phyloP scores from a whole-genome alignment of 2,888 invertebrate genomes.

The Drosophila macrothrix region DNA sequence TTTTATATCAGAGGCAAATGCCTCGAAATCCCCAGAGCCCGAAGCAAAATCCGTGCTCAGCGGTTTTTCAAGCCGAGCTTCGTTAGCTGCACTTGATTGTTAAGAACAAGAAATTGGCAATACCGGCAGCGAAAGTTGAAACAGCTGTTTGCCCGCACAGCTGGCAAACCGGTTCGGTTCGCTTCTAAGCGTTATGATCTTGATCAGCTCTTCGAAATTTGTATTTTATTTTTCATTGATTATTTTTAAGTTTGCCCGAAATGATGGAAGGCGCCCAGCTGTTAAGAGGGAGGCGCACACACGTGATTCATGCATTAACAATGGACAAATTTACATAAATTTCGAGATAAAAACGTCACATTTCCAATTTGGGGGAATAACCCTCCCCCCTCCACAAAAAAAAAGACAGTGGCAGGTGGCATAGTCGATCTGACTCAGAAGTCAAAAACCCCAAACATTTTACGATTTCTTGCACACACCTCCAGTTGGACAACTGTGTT shows the following conservation, averaged over 20 bases:
- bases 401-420: constrained; percentile 17
- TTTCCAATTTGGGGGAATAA: constrained; percentile 30
- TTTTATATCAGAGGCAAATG: constrained; percentile 58
- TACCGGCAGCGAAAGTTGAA: constrained; percentile 73
- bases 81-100: constrained; percentile 38
- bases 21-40: constrained; percentile 7
- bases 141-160: constrained; percentile 68
- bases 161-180: constrained; percentile 68
- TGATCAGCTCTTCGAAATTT: constrained; percentile 35
- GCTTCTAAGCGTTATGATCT: constrained; percentile 37
- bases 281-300: constrained; percentile 15
- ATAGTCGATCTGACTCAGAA: constrained; percentile 33
- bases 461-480: neutral
- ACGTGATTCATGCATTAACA: constrained; percentile 42
- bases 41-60: constrained; percentile 19
- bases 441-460: constrained; percentile 4
- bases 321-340: constrained; percentile 51
- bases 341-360: constrained; percentile 44
- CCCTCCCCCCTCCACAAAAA: neutral
- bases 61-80: constrained; percentile 52
- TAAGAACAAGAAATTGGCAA: constrained; percentile 56
- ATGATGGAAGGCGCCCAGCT: constrained; percentile 40
- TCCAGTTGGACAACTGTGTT: constrained; percentile 31
- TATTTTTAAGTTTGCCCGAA: constrained; percentile 42
- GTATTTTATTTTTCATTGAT: constrained; percentile 16